phyloP scores from a whole-genome alignment of 2,888 invertebrate genomes.

The Plutella xylostella region DNA sequence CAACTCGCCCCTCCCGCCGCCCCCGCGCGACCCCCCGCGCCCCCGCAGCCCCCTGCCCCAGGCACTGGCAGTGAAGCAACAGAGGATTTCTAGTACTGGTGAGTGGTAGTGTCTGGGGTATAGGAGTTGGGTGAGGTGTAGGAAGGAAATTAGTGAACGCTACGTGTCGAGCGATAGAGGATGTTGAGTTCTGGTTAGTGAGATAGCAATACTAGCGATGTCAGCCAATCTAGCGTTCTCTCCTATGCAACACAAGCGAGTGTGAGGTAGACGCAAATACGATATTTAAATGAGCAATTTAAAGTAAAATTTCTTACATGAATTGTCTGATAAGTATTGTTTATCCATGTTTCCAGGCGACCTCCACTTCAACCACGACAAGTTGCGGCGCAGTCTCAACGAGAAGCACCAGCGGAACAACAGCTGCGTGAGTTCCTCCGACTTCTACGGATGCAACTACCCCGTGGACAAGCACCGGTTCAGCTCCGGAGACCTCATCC shows the following conservation, averaged over 20 bases:
- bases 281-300: too few relatives aligned
- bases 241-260: too few relatives aligned
- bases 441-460: conserved; percentile 66
- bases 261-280: too few relatives aligned
- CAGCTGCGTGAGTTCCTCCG: conserved; percentile 64
- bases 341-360: conserved; percentile 38
- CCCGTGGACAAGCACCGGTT: conserved; percentile 64
- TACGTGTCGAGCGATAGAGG: background rate
- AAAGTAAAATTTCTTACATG: too few relatives aligned
- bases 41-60: conserved; percentile 13
- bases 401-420: conserved; percentile 66
- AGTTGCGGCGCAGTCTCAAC: conserved; percentile 58
- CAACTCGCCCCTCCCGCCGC: conserved; percentile 88
- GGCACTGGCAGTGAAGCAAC: conserved; percentile 28
- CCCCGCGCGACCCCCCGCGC: conserved; percentile 56
- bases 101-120: too few relatives aligned
- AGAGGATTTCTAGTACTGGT: conserved; percentile 61
- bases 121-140: too few relatives aligned
- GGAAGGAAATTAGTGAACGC: too few relatives aligned
- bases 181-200: too few relatives aligned
- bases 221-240: too few relatives aligned
- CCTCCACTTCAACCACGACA: conserved; percentile 56
- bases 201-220: too few relatives aligned
- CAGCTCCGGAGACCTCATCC: conserved; percentile 58
- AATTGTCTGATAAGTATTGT: too few relatives aligned